Conservation (phyloP, 2,888 invertebrate genomes). For the Crocallis elinguaria region DNA sequence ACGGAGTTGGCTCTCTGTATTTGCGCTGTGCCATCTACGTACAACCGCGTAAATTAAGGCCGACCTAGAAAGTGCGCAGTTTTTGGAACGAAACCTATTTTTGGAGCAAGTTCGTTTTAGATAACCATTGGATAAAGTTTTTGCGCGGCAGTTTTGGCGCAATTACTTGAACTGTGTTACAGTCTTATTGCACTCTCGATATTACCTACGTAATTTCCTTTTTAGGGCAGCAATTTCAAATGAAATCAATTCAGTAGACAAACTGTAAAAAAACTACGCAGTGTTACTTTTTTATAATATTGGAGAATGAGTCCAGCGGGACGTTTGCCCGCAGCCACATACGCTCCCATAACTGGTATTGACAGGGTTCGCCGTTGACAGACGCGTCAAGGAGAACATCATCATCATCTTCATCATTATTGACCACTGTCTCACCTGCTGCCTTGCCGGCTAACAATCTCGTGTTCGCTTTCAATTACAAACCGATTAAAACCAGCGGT, state of each 20-base stretch:
- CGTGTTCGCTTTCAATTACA: too few species aligned
- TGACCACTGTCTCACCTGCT: too few species aligned
- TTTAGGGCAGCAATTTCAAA: background rate
- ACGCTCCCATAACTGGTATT: too few species aligned
- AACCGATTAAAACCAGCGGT: too few species aligned
- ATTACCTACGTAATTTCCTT: background rate
- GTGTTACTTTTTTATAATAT: too few species aligned
- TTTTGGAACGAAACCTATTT: conserved; percentile 37
- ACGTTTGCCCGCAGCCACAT: too few species aligned
- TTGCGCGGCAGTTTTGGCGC: conserved; percentile 29
- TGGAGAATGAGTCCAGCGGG: too few species aligned
- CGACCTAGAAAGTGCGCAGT: conserved; percentile 33
- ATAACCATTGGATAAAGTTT: conserved; percentile 36
- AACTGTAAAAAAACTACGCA: background rate
- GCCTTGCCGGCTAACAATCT: too few species aligned
- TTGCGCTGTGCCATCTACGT: conserved; percentile 17
- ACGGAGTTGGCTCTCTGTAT: conserved; percentile 4
- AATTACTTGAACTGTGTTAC: conserved; percentile 33
- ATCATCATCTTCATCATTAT: too few species aligned
- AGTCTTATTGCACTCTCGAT: conserved; percentile 2
- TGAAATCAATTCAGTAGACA: background rate
- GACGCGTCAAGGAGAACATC: too few species aligned
- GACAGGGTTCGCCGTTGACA: too few species aligned
- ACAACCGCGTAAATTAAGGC: conserved; percentile 36
- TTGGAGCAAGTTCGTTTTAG: conserved; percentile 37